These are phyloP conservation scores for Cotesia typhae DNA, from an alignment of 1,140 invertebrate species.

Conservation along the genomic window DNA sequence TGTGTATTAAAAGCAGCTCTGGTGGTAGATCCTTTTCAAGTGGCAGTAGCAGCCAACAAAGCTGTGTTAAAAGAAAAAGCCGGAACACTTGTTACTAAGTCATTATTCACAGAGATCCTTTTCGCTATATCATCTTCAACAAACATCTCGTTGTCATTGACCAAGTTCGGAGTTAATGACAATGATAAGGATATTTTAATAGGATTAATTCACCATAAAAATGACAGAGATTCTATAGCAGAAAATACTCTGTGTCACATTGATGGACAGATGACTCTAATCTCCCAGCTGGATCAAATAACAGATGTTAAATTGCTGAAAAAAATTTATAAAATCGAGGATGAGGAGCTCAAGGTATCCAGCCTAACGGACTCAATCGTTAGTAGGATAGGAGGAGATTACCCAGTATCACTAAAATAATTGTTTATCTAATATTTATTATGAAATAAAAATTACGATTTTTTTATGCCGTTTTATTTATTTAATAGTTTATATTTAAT, in stretches of 20 bases:
- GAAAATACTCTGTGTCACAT: slow-evolving; percentile 60
- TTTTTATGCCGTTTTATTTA: slow-evolving; percentile 33
- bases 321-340: slow-evolving; percentile 69
- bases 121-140: slow-evolving; percentile 75
- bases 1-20: slow-evolving; percentile 71
- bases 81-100: slow-evolving; percentile 69
- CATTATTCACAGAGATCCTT: slow-evolving; percentile 73
- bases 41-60: slow-evolving; percentile 74
- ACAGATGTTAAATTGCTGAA: slow-evolving; percentile 65
- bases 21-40: slow-evolving; percentile 73
- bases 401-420: slow-evolving; percentile 52
- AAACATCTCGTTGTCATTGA: slow-evolving; percentile 74
- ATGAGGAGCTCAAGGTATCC: slow-evolving; percentile 59
- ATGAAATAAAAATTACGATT: slow-evolving; percentile 24
- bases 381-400: slow-evolving; percentile 71
- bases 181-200: slow-evolving; percentile 68
- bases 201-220: slow-evolving; percentile 63
- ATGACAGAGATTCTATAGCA: slow-evolving; percentile 53
- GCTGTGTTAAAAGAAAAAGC: slow-evolving; percentile 68
- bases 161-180: slow-evolving; percentile 72
- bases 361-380: slow-evolving; percentile 69
- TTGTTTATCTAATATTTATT: slow-evolving; percentile 5
- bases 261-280: slow-evolving; percentile 62
- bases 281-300: slow-evolving; percentile 62
- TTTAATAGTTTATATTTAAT: not conserved